Evolutionary conservation across 2,113 vertebrate genomes (phyloP).

Genomic region (Etheostoma cragini): DNA sequence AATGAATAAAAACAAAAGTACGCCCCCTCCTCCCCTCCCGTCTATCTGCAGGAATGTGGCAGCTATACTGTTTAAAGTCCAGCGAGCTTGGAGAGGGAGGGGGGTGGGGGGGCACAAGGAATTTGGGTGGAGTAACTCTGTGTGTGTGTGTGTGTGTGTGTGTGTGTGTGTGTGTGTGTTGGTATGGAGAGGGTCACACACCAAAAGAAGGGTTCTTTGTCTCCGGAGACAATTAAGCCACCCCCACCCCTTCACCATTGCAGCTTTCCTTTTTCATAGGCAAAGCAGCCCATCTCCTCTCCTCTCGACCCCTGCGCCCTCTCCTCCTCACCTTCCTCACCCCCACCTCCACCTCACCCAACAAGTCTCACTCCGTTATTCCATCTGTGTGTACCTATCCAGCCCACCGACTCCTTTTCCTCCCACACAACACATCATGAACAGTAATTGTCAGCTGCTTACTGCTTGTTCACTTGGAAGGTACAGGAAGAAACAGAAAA

Average conservation of each 20-base stretch:
- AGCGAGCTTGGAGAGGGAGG: slow-evolving; percentile 32
- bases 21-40: not conserved
- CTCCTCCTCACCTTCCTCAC: slow-evolving; percentile 40
- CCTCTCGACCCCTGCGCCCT: slow-evolving; percentile 29
- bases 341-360: not conserved
- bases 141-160: slow-evolving; percentile 23
- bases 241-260: not conserved
- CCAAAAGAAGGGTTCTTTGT: slow-evolving; percentile 66
- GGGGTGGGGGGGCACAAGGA: slow-evolving; percentile 48
- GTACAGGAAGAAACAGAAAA: not conserved
- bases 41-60: slow-evolving; percentile 61
- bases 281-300: slow-evolving; percentile 48
- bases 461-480: not conserved
- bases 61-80: slow-evolving; percentile 61
- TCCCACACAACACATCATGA: slow-evolving; percentile 11
- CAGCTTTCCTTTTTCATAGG: slow-evolving; percentile 53
- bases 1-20: slow-evolving; percentile 14
- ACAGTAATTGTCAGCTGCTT: not conserved
- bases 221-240: slow-evolving; percentile 53
- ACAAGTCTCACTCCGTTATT: not conserved
- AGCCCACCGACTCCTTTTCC: not conserved
- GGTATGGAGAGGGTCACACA: slow-evolving; percentile 48
- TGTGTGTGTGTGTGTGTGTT: slow-evolving; percentile 16
- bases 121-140: slow-evolving; percentile 63
- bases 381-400: slow-evolving; percentile 15